Conservation (phyloP, 2,888 invertebrate species). For the Parthenolecanium corni region DNA sequence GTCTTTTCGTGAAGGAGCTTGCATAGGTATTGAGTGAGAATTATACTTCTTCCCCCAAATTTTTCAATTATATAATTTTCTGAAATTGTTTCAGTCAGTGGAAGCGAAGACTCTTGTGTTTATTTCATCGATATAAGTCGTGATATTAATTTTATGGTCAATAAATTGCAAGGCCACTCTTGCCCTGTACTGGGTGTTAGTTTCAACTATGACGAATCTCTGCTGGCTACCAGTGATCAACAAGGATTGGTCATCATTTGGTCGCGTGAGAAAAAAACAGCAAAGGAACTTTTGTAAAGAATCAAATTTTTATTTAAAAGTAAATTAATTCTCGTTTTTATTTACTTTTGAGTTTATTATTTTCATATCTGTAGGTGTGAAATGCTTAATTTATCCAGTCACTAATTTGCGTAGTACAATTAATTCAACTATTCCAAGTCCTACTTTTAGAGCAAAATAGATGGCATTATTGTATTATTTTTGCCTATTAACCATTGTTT, state of each 20-base stretch:
- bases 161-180: conserved; percentile 61
- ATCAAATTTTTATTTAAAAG: not conserved
- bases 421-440: too few relatives aligned
- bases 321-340: too few relatives aligned
- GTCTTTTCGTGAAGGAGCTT: conserved; percentile 69
- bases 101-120: conserved; percentile 66
- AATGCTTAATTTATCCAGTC: too few relatives aligned
- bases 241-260: conserved; percentile 68
- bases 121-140: conserved; percentile 64
- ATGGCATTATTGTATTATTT: too few relatives aligned
- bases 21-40: conserved; percentile 50
- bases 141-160: conserved; percentile 44
- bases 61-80: not conserved
- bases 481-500: too few relatives aligned
- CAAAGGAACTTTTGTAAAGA: not conserved
- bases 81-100: conserved; percentile 47
- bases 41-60: not conserved
- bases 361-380: too few relatives aligned
- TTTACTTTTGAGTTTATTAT: too few relatives aligned
- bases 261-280: conserved; percentile 42
- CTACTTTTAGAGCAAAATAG: too few relatives aligned
- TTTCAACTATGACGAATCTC: conserved; percentile 78
- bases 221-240: conserved; percentile 71
- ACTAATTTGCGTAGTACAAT: too few relatives aligned
- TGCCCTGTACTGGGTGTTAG: conserved; percentile 70